Percentiles rank a stretch among this genome's conserved stretches.
phyloP scores from a whole-genome alignment of 1,140 invertebrate genomes.

The Drosophila novamexicana region DNA sequence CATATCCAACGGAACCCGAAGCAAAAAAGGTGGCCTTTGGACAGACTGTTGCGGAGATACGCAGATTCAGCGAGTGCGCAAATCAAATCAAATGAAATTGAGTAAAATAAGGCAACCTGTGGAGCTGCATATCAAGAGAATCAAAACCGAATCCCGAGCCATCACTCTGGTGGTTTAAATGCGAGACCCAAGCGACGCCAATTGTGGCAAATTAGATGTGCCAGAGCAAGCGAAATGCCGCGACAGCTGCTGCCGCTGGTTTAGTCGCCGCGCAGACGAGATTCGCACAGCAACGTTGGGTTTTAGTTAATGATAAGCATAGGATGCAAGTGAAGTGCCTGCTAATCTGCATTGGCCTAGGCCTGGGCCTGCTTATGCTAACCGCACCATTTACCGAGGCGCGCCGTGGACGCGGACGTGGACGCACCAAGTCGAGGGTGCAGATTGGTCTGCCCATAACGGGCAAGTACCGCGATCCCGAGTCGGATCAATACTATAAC shows the following conservation, averaged over 20 bases:
- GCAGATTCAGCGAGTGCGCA: conserved; percentile 53
- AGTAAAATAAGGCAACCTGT: conserved; percentile 55
- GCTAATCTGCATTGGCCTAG: conserved; percentile 64
- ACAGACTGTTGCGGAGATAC: conserved; percentile 22
- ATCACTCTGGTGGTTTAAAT: conserved; percentile 41
- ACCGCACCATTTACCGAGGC: conserved; percentile 77
- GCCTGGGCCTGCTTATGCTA: conserved; percentile 68
- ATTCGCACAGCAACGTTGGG: conserved; percentile 65
- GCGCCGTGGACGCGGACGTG: conserved; percentile 87
- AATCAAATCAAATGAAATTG: conserved; percentile 76
- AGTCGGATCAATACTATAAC: conserved; percentile 94
- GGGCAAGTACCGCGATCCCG: conserved; percentile 93
- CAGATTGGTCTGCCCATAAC: conserved; percentile 94
- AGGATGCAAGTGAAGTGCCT: conserved; percentile 73
- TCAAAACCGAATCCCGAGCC: conserved; percentile 20
- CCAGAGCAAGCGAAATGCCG: conserved; percentile 23
- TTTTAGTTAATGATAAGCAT: not conserved
- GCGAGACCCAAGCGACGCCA: conserved; percentile 38
- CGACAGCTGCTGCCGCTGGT: conserved; percentile 2
- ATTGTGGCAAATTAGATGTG: conserved; percentile 72
- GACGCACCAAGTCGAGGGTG: conserved; percentile 90
- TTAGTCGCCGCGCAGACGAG: conserved; percentile 71
- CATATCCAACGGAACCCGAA: too few species aligned
- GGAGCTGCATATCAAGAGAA: conserved; percentile 26
- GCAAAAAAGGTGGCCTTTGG: conserved; percentile 49